These are phyloP conservation scores for Sminthurides bifidus DNA, from an alignment of 1,140 invertebrate genomes.

Conservation along the genomic window DNA sequence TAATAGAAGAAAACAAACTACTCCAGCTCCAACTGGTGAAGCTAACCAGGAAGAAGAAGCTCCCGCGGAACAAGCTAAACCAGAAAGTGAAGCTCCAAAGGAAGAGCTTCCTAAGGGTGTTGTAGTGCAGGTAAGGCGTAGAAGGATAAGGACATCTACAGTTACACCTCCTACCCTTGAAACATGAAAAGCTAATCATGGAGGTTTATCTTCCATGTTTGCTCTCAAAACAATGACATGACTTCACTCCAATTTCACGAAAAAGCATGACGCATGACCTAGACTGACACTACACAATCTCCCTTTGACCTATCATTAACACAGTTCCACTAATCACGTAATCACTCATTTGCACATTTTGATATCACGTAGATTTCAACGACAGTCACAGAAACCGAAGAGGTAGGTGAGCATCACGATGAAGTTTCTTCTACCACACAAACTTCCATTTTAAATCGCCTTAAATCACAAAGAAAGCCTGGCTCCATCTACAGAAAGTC, in stretches of 20 bases:
- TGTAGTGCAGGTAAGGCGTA: constrained; percentile 21
- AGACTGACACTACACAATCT: no score
- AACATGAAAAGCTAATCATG: no score
- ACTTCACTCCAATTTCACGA: no score
- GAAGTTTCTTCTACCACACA: constrained; percentile 17
- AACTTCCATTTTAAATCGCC: constrained; percentile 26
- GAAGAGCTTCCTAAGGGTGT: constrained; percentile 22
- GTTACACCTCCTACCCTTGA: background rate
- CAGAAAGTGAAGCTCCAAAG: constrained; percentile 6
- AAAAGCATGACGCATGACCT: no score
- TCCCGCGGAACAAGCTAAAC: constrained; percentile 8
- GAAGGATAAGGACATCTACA: background rate
- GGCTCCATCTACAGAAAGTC: constrained; percentile 22
- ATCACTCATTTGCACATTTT: background rate
- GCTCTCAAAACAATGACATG: no score
- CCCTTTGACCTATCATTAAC: no score
- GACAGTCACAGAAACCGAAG: constrained; percentile 28
- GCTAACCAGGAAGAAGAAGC: background rate
- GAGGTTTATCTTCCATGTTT: no score
- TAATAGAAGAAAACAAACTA: constrained; percentile 23
- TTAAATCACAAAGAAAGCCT: constrained; percentile 29
- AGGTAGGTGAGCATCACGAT: constrained; percentile 8
- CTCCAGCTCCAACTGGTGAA: background rate
- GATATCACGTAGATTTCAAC: constrained; percentile 26
- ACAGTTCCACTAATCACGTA: no score